Evolutionary conservation across 2,888 invertebrate genomes (phyloP).

Genomic region (Clepsis dumicolana): DNA sequence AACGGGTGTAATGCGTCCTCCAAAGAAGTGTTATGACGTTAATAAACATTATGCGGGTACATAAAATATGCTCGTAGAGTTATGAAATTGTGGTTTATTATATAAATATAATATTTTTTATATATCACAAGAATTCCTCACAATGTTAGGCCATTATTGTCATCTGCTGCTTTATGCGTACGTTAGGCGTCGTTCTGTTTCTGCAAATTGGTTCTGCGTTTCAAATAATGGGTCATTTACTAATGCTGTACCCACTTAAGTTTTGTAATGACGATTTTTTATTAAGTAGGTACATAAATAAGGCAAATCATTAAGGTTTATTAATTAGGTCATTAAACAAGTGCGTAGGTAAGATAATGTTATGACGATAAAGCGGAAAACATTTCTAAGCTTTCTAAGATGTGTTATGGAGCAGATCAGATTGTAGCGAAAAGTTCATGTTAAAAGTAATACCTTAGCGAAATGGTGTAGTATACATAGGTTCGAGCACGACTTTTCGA

Average conservation of each 20-base stretch:
- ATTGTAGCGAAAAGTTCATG: too few relatives aligned
- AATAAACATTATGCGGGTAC: background rate
- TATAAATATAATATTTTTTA: background rate
- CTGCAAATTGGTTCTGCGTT: background rate
- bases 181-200: background rate
- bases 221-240: background rate
- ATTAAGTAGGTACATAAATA: too few relatives aligned
- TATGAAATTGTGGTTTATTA: constrained; percentile 3
- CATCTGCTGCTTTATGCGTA: background rate
- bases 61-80: background rate
- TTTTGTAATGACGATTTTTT: background rate
- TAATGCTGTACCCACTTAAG: background rate
- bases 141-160: background rate
- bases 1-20: background rate
- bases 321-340: too few relatives aligned
- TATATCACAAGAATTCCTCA: background rate
- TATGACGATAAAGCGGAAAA: too few relatives aligned
- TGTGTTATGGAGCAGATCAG: too few relatives aligned
- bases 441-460: too few relatives aligned
- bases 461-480: too few relatives aligned
- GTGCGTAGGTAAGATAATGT: too few relatives aligned
- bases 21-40: background rate
- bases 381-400: too few relatives aligned
- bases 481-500: too few relatives aligned
- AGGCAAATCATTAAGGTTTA: too few relatives aligned